Evolutionary conservation across 2,888 invertebrate species (phyloP).

Genomic region (Rutpela maculata): DNA sequence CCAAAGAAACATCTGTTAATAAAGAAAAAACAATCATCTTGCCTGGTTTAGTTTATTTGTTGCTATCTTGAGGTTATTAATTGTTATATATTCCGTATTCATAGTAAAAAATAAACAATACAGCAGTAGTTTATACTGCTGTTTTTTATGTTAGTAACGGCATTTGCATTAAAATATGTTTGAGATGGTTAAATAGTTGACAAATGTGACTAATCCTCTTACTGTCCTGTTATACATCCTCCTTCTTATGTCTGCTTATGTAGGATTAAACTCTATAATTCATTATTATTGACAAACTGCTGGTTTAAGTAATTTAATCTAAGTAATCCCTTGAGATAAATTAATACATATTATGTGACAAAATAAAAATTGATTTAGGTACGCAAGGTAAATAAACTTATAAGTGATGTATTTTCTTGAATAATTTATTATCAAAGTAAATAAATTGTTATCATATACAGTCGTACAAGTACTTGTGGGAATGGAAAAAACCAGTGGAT

Average conservation of each 20-base stretch:
- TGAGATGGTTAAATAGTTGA: not conserved
- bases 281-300: slow-evolving; percentile 4
- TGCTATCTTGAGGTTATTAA: no score
- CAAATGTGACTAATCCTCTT: slow-evolving; percentile 1
- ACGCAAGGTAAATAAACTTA: not conserved
- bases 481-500: no score
- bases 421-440: not conserved
- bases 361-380: not conserved
- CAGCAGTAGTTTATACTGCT: no score
- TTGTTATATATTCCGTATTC: no score
- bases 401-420: not conserved
- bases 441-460: not conserved
- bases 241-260: slow-evolving; percentile 4
- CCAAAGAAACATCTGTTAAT: no score
- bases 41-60: no score
- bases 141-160: not conserved
- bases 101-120: no score
- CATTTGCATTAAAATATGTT: not conserved
- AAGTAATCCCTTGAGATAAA: not conserved
- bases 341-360: not conserved
- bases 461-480: no score
- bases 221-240: not conserved
- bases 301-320: not conserved
- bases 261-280: not conserved
- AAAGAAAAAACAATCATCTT: no score